Percentiles rank a stretch among this genome's conserved stretches.
phyloP scores from a whole-genome alignment of 2,888 invertebrate genomes.

The Bembecia ichneumoniformis region DNA sequence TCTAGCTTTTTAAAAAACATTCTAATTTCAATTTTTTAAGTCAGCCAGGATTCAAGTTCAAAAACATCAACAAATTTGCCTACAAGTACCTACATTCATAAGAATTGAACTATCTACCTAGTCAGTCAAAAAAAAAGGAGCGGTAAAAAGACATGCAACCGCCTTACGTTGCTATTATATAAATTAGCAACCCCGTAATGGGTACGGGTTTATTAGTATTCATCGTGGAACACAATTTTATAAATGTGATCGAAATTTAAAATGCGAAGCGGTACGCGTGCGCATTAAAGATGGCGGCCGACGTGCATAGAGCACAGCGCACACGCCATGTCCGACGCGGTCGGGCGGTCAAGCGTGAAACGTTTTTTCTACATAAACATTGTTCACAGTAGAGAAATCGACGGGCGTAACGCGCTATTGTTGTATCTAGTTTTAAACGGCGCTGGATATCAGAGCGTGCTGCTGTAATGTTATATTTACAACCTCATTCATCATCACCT shows the following conservation, averaged over 20 bases:
- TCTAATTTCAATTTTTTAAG: too few species aligned
- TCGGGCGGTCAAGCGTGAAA: slow-evolving; percentile 52
- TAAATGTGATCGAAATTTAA: slow-evolving; percentile 2
- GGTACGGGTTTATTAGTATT: slow-evolving; percentile 15
- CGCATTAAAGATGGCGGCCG: slow-evolving; percentile 66
- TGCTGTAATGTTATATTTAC: slow-evolving; percentile 26
- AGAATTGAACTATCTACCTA: too few species aligned
- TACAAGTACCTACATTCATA: too few species aligned
- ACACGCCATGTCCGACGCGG: slow-evolving; percentile 63
- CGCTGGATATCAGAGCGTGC: slow-evolving; percentile 65
- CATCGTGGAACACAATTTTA: background rate
- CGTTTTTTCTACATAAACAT: slow-evolving; percentile 67
- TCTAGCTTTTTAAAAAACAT: too few species aligned
- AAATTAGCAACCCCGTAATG: too few species aligned
- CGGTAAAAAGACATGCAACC: too few species aligned
- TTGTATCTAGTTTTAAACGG: slow-evolving; percentile 54
- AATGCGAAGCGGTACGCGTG: slow-evolving; percentile 25
- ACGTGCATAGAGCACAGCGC: slow-evolving; percentile 39
- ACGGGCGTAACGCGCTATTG: slow-evolving; percentile 66
- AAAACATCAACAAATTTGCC: too few species aligned
- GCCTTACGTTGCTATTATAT: too few species aligned
- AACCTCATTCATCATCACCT: background rate
- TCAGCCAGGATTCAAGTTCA: too few species aligned
- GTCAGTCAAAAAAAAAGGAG: too few species aligned
- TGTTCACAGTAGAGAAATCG: slow-evolving; percentile 69